phyloP scores from a whole-genome alignment of 2,113 vertebrate genomes.

The Benitochromis conjunctus region DNA sequence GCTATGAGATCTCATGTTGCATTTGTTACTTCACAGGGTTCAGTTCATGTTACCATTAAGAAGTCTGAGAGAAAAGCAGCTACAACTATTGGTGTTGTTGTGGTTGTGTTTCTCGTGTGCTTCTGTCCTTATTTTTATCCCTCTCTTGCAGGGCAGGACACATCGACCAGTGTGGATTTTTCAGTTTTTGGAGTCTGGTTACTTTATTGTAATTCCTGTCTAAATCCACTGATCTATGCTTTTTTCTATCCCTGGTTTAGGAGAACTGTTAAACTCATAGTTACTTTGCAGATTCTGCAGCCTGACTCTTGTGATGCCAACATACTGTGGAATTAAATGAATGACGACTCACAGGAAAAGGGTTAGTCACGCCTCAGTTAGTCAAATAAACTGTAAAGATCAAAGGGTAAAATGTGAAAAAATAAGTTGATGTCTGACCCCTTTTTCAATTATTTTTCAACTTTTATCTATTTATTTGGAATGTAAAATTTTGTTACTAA shows the following conservation, averaged over 20 bases:
- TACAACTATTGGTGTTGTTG: conserved; percentile 23
- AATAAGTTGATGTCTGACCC: neutral
- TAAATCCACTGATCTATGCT: conserved; percentile 12
- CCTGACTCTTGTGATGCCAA: neutral
- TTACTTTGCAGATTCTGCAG: conserved; percentile 32
- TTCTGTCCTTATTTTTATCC: conserved; percentile 42
- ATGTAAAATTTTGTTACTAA: too few species aligned
- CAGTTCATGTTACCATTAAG: neutral
- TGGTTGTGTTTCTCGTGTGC: conserved; percentile 29
- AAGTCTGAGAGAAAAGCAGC: conserved; percentile 46
- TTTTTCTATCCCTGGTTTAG: conserved; percentile 51
- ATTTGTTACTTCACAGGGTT: neutral
- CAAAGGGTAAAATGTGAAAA: neutral
- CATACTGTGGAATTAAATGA: neutral
- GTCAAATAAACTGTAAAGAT: neutral
- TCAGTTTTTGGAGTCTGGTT: neutral
- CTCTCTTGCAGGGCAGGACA: neutral
- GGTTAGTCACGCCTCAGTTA: neutral
- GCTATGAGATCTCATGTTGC: neutral
- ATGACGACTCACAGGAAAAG: too few species aligned
- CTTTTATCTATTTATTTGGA: too few species aligned
- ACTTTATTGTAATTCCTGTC: neutral
- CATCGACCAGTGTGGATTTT: neutral
- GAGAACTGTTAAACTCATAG: conserved; percentile 3
- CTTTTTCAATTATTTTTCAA: neutral